Evolutionary conservation across 2,888 invertebrate genomes (phyloP).

Genomic region (Euproctis similis): DNA sequence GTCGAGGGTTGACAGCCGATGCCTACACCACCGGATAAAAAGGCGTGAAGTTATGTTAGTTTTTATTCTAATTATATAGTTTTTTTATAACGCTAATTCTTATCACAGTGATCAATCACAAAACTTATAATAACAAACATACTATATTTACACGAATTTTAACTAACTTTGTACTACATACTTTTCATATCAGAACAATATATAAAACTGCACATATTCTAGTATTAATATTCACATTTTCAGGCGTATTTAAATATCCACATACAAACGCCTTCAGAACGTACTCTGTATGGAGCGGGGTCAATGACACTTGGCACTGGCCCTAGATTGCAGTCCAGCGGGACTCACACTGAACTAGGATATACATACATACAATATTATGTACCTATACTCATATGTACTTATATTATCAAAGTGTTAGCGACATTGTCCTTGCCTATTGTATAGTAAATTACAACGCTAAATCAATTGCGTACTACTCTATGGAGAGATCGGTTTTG

Average conservation of each 20-base stretch:
- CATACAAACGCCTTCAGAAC: constrained; percentile 1
- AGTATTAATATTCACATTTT: constrained; percentile 2
- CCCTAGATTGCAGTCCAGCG: constrained; percentile 27
- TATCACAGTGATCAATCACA: no score
- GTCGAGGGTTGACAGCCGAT: no score
- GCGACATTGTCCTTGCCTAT: constrained; percentile 1
- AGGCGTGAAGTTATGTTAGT: no score
- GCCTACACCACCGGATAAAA: no score
- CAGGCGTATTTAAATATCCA: background rate
- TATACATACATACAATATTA: constrained; percentile 2
- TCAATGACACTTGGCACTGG: constrained; percentile 29
- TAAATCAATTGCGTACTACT: background rate
- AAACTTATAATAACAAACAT: no score
- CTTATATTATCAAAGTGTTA: constrained; percentile 1
- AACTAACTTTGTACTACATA: no score
- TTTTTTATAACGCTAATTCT: no score
- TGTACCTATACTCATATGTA: background rate
- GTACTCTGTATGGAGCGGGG: constrained; percentile 8
- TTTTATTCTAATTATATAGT: no score
- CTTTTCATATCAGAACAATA: no score
- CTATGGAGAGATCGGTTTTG: no score
- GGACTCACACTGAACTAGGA: constrained; percentile 18
- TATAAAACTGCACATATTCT: no score
- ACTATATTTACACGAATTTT: no score
- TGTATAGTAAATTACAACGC: background rate